Conservation (phyloP, 2,113 vertebrate genomes). For the Mobula birostris region DNA sequence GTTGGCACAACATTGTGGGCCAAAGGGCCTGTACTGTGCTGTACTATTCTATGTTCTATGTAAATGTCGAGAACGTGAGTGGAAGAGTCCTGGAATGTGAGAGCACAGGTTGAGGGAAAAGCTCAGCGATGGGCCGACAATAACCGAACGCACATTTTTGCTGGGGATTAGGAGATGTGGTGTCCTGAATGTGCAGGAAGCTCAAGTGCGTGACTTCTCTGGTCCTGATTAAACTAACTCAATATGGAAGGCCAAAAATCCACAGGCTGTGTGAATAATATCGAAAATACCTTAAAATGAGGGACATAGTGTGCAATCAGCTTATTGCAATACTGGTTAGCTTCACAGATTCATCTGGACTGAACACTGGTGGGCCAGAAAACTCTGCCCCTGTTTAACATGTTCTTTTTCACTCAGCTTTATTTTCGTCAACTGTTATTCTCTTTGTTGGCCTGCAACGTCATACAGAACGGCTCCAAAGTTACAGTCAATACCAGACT, state of each 20-base stretch:
- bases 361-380: not conserved
- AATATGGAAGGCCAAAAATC: not conserved
- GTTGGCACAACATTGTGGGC: too few relatives aligned
- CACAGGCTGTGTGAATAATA: not conserved
- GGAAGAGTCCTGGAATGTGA: too few relatives aligned
- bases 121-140: not conserved
- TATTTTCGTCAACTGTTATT: not conserved
- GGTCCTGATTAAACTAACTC: not conserved
- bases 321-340: not conserved
- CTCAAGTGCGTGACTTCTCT: not conserved
- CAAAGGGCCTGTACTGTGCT: too few relatives aligned
- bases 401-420: not conserved
- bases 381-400: not conserved
- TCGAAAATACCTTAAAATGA: too few relatives aligned
- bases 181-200: not conserved
- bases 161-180: not conserved
- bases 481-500: not conserved
- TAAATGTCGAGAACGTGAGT: too few relatives aligned
- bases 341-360: not conserved
- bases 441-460: not conserved
- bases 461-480: not conserved
- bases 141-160: not conserved
- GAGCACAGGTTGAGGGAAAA: too few relatives aligned
- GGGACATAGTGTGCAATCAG: not conserved
- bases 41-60: too few relatives aligned